Evolutionary conservation across 2,113 vertebrate genomes (phyloP).

Genomic region (Apodemus sylvaticus): DNA sequence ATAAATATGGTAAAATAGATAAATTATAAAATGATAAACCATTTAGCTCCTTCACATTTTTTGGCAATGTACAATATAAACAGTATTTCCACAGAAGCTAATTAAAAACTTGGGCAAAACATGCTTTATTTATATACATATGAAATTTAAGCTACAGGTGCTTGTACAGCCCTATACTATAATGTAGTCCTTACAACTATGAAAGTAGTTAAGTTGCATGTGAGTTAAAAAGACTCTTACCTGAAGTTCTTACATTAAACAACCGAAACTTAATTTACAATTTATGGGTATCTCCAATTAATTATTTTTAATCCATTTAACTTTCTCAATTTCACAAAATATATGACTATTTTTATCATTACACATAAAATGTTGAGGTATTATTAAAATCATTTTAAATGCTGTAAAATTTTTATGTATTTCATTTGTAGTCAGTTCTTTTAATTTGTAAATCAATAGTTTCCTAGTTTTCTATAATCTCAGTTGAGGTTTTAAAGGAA

Average conservation of each 20-base stretch:
- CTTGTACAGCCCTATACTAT: neutral
- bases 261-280: slow-evolving; percentile 45
- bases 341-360: neutral
- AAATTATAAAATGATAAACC: slow-evolving; percentile 84
- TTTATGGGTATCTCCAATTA: slow-evolving; percentile 31
- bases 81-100: slow-evolving; percentile 50
- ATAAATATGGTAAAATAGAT: slow-evolving; percentile 86
- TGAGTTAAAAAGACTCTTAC: neutral
- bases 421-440: slow-evolving; percentile 52
- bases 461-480: slow-evolving; percentile 61
- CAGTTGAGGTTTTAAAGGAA: slow-evolving; percentile 31
- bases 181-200: neutral
- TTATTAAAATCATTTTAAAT: slow-evolving; percentile 55
- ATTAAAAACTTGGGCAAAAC: slow-evolving; percentile 61
- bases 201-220: neutral
- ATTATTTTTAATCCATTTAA: slow-evolving; percentile 48
- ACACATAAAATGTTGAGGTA: slow-evolving; percentile 47
- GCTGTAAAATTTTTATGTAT: slow-evolving; percentile 9
- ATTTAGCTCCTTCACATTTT: slow-evolving; percentile 81
- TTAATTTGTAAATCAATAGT: slow-evolving; percentile 48
- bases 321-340: slow-evolving; percentile 61
- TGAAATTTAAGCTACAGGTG: slow-evolving; percentile 35
- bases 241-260: slow-evolving; percentile 36
- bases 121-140: slow-evolving; percentile 33
- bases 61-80: slow-evolving; percentile 66